Evolutionary conservation across 2,113 vertebrate genomes (phyloP).

Genomic region (Osmerus eperlanus): DNA sequence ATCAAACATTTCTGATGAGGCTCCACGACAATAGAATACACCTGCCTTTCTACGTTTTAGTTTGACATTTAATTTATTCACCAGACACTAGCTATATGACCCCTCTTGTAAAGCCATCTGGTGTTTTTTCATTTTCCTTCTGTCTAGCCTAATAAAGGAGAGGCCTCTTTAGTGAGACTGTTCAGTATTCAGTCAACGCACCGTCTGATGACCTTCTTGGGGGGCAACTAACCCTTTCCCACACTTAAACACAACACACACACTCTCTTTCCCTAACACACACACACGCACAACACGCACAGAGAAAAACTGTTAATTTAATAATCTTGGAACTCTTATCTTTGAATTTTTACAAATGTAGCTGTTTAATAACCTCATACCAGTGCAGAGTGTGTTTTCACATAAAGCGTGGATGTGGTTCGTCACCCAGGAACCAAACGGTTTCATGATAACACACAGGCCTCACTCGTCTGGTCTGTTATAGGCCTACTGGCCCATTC

Average conservation of each 20-base stretch:
- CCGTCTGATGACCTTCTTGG: neutral
- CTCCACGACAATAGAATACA: too few species aligned
- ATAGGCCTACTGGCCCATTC: neutral
- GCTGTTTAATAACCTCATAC: too few species aligned
- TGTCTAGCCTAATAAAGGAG: neutral
- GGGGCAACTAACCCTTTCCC: neutral
- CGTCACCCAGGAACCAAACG: too few species aligned
- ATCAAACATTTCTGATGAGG: too few species aligned
- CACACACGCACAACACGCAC: neutral
- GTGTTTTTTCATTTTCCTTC: neutral
- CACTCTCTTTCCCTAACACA: neutral
- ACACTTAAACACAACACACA: neutral
- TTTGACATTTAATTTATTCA: too few species aligned
- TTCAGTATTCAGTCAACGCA: slow-evolving; percentile 2
- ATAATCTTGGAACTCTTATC: too few species aligned
- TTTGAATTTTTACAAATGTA: too few species aligned
- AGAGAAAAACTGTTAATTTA: neutral
- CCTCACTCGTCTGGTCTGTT: too few species aligned
- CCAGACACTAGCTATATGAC: too few species aligned
- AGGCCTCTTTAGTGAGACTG: neutral
- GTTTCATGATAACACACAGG: too few species aligned
- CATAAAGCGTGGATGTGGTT: neutral
- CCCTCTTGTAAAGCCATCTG: neutral
- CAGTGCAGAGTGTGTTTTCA: neutral
- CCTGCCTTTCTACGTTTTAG: too few species aligned